A percentile compares a stretch with the other conserved stretches of the same genome.
Conservation (phyloP, 2,797 vertebrate species). For the Scyliorhinus canicula region DNA sequence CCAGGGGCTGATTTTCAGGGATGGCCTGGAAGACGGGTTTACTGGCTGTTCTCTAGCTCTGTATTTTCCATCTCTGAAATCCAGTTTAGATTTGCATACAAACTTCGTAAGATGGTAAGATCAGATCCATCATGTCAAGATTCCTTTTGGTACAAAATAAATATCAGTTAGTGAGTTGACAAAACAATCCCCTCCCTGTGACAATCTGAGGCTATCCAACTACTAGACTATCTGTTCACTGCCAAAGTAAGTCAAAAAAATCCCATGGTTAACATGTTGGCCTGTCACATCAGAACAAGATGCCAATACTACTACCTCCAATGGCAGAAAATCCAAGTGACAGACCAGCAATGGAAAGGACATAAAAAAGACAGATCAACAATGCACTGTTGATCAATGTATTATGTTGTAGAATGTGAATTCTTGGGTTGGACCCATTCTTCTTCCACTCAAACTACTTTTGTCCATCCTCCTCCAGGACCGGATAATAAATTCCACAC, state of each 20-base stretch:
- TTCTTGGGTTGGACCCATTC: not conserved
- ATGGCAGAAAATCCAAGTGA: not conserved
- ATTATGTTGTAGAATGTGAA: not conserved
- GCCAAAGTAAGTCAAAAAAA: not conserved
- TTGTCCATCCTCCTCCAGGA: not conserved
- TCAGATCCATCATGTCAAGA: not conserved
- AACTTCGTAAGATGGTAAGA: not conserved
- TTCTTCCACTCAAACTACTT: not conserved
- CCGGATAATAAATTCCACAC: not conserved
- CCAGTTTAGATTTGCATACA: not conserved
- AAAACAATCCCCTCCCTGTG: not conserved
- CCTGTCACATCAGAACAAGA: not conserved
- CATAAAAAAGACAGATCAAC: not conserved
- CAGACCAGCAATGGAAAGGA: not conserved
- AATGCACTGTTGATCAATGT: not conserved
- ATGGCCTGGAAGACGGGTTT: not conserved
- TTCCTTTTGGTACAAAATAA: conserved; percentile 17
- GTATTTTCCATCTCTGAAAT: not conserved
- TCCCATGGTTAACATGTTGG: not conserved
- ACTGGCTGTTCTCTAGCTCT: not conserved
- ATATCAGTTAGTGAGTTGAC: conserved; percentile 10
- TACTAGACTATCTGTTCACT: not conserved
- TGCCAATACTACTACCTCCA: not conserved
- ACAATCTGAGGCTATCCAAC: not conserved
- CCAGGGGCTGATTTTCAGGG: not conserved